Evolutionary conservation across 2,797 vertebrate species (phyloP).

Genomic region (Danio jaintianensis): DNA sequence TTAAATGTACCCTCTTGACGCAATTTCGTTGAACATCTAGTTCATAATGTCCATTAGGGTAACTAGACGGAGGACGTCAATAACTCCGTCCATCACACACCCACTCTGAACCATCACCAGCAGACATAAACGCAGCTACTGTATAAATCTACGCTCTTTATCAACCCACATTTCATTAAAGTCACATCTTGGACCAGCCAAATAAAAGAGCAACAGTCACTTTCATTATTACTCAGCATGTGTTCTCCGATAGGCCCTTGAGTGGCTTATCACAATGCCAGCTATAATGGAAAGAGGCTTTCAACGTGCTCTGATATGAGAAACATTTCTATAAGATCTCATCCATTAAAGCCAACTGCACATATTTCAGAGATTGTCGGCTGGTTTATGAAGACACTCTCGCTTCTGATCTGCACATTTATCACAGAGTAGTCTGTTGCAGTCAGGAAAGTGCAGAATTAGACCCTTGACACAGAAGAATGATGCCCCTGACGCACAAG

Average conservation of each 20-base stretch:
- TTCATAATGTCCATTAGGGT: constrained; percentile 34
- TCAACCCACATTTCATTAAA: constrained; percentile 17
- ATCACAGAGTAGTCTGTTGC: constrained; percentile 18
- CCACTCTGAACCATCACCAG: neutral
- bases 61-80: constrained; percentile 31
- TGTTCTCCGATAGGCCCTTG: neutral
- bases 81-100: constrained; percentile 37
- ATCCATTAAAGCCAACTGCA: constrained; percentile 11
- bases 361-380: constrained; percentile 19
- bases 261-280: constrained; percentile 24
- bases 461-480: constrained; percentile 41
- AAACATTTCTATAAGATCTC: constrained; percentile 12
- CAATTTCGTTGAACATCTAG: constrained; percentile 9
- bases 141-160: constrained; percentile 28
- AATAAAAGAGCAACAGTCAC: neutral
- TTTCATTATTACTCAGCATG: neutral
- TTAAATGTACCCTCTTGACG: constrained; percentile 7
- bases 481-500: constrained; percentile 50
- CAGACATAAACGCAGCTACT: neutral
- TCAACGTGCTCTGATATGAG: constrained; percentile 41
- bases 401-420: constrained; percentile 8
- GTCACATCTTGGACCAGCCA: neutral
- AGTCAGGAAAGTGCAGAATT: constrained; percentile 28
- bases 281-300: constrained; percentile 40
- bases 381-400: constrained; percentile 28